phyloP scores from a whole-genome alignment of 35 echinoderm and acorn worm genomes.

The Apostichopus japonicus region DNA sequence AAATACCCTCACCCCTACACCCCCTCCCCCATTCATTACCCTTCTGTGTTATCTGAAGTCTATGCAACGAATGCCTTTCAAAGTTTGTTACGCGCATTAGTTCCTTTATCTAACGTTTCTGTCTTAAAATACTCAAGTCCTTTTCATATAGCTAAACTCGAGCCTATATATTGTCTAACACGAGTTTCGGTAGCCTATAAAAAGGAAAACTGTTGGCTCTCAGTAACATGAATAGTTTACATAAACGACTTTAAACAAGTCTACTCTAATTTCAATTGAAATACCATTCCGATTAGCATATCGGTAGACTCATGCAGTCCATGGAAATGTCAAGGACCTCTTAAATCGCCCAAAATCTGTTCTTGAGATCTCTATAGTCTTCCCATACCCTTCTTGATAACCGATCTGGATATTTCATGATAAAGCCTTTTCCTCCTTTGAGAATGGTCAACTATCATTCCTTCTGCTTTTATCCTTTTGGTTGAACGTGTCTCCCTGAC shows the following conservation, averaged over 20 bases:
- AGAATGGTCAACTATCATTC: conserved; percentile 54
- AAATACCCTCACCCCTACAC: too few species aligned
- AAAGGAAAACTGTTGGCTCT: too few species aligned
- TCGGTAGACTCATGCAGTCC: not conserved
- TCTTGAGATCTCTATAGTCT: conserved; percentile 35
- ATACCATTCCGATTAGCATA: conserved; percentile 26
- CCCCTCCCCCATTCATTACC: too few species aligned
- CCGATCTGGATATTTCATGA: conserved; percentile 35
- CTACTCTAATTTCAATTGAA: conserved; percentile 25
- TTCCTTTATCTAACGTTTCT: too few species aligned
- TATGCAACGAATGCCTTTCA: too few species aligned
- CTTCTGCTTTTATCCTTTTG: not conserved
- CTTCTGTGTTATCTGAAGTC: too few species aligned
- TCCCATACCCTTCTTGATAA: conserved; percentile 34
- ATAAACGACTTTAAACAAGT: not conserved
- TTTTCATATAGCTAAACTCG: too few species aligned
- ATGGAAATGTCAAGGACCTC: conserved; percentile 49
- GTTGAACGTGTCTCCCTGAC: conserved; percentile 18
- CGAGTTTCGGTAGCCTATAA: too few species aligned
- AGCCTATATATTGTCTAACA: too few species aligned
- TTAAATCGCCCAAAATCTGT: conserved; percentile 44
- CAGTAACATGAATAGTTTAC: not conserved
- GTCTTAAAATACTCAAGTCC: too few species aligned
- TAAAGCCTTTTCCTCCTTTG: conserved; percentile 37
- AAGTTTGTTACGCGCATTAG: too few species aligned